These are phyloP conservation scores for Caenorhabditis sp. DNA, from an alignment of 2,888 invertebrate species.

Conservation along the genomic window DNA sequence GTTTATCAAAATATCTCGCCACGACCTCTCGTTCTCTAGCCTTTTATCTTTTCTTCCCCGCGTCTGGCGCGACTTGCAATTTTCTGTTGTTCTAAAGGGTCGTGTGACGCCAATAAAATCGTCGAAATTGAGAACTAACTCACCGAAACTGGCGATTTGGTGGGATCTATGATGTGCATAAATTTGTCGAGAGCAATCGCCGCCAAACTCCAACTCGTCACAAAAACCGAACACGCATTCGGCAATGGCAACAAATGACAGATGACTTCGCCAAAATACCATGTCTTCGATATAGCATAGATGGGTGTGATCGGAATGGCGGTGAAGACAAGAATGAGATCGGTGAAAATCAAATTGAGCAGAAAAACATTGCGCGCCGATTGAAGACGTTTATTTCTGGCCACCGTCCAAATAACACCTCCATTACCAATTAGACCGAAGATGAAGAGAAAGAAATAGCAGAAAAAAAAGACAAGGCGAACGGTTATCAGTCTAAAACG, in stretches of 20 bases:
- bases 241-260: slow-evolving; percentile 68
- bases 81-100: too few relatives aligned
- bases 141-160: slow-evolving; percentile 64
- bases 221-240: slow-evolving; percentile 70
- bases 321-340: slow-evolving; percentile 67
- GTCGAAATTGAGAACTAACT: too few relatives aligned
- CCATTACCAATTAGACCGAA: slow-evolving; percentile 68
- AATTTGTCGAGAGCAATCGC: slow-evolving; percentile 70
- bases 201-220: slow-evolving; percentile 68
- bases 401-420: slow-evolving; percentile 66
- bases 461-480: slow-evolving; percentile 58
- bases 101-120: too few relatives aligned
- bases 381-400: slow-evolving; percentile 64
- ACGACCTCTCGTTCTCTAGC: too few relatives aligned
- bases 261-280: slow-evolving; percentile 69
- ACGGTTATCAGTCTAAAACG: slow-evolving; percentile 56
- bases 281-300: slow-evolving; percentile 66
- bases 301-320: slow-evolving; percentile 69
- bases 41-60: too few relatives aligned
- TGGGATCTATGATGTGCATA: slow-evolving; percentile 69
- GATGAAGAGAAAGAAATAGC: slow-evolving; percentile 64
- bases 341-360: slow-evolving; percentile 68
- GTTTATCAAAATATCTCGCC: too few relatives aligned
- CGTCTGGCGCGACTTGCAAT: too few relatives aligned
- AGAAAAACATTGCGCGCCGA: slow-evolving; percentile 70